Base-by-base conservation (phyloP, 2,888 invertebrate genomes). In the Caenorhabditis sp. region DNA sequence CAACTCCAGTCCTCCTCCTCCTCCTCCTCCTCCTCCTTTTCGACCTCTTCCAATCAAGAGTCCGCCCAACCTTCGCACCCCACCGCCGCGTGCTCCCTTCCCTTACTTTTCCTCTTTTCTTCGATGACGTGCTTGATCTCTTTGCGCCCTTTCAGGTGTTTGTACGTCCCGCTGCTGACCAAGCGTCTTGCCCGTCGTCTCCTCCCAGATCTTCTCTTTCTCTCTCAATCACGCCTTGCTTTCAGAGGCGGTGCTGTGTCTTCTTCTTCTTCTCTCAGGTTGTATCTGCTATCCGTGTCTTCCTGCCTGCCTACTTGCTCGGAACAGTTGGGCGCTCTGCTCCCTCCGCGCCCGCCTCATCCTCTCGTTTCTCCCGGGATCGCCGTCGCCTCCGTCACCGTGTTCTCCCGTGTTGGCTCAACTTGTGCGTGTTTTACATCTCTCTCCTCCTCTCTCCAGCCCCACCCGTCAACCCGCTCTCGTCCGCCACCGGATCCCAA, bases 341-440 rank as follows among this genome's bases (percentile, higher is more conserved):
- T 55, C 64, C n/a, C 32, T 50, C 44, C 55, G 26, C 62, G 32
- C 61, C 62, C 55, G 22, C 11, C 67, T 60, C 53, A 24, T 61
- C 47, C 32, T 61, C 62, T 62, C 71, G 20, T n/a, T n/a, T n/a
- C 22, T 20, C n/a, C n/a, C 56, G 47, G 64, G 50, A 64, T 65
- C 60, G 37, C 47, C 60, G 50, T 28, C 72, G 32, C 47, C 55
- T 18, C 24, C 40, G 44, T 35, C 62, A 70, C 60, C 67, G 67
- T 76, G 60, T 61, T 76, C 69, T 69, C 60, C 64, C 55, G 67
- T 80, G 74, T 80, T 80, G 74, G 76, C 80, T 80, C 80, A 80
- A 74, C 74, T 80, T 74, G 58, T 69, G 74, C 76, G 74, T 80
- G 76, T 80, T 80, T 76, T 80, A 76, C 74, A 80, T 80, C 72